These are phyloP conservation scores for Aphrophora alni DNA, from an alignment of 2,888 invertebrate species.

Conservation along the genomic window DNA sequence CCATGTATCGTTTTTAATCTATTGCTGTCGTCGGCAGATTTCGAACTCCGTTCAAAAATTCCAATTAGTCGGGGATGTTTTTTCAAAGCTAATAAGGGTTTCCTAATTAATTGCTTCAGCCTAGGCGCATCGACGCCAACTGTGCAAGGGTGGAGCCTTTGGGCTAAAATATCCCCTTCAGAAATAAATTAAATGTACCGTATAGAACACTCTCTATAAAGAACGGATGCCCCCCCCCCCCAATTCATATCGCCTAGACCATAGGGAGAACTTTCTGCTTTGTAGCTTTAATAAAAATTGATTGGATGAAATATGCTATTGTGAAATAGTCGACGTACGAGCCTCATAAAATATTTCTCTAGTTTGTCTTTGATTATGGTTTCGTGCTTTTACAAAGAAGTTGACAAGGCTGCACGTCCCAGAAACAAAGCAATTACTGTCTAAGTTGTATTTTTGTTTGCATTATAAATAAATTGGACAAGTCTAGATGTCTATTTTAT, in stretches of 20 bases:
- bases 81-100: neutral
- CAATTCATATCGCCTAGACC: too few species aligned
- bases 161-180: slow-evolving; percentile 1
- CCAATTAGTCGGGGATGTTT: slow-evolving; percentile 3
- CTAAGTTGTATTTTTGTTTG: too few species aligned
- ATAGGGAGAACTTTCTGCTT: neutral
- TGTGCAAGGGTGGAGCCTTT: neutral
- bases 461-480: too few species aligned
- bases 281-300: neutral
- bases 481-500: too few species aligned
- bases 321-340: too few species aligned
- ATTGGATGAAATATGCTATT: neutral
- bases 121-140: neutral
- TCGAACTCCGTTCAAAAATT: neutral
- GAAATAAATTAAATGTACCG: slow-evolving; percentile 1
- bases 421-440: too few species aligned
- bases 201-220: neutral
- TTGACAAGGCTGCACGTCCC: too few species aligned
- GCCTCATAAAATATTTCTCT: too few species aligned
- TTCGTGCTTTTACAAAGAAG: too few species aligned
- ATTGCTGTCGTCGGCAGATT: slow-evolving; percentile 2
- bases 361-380: too few species aligned
- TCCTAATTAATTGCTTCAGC: neutral
- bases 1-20: neutral
- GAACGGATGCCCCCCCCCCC: neutral